These are phyloP conservation scores for Latheticus oryzae DNA, from an alignment of 2,888 invertebrate species.

Conservation along the genomic window DNA sequence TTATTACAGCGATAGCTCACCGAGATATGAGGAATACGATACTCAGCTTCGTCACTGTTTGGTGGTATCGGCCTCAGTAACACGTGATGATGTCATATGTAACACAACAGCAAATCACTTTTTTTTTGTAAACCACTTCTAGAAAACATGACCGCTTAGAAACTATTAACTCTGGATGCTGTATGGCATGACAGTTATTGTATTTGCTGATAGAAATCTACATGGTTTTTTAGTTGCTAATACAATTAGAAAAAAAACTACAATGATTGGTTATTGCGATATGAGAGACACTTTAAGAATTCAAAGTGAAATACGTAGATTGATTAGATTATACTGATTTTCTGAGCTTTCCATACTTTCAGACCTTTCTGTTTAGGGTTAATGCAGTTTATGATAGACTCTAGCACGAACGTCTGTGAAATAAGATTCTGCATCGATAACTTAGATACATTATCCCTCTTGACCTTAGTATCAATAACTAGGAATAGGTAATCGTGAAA, in stretches of 20 bases:
- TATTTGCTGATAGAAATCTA: conserved; percentile 1
- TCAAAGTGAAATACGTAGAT: too few relatives aligned
- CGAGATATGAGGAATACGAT: conserved; percentile 36
- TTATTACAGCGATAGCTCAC: conserved; percentile 51
- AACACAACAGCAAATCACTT: conserved; percentile 15
- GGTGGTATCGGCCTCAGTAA: conserved; percentile 22
- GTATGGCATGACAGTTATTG: conserved; percentile 7
- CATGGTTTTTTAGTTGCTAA: background rate
- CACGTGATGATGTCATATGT: conserved; percentile 32
- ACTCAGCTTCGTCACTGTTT: conserved; percentile 37
- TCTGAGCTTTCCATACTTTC: too few relatives aligned
- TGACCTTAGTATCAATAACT: conserved; percentile 31
- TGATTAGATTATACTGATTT: too few relatives aligned
- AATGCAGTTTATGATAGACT: conserved; percentile 12
- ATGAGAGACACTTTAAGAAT: too few relatives aligned
- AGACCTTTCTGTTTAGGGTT: conserved; percentile 11
- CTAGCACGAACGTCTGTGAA: conserved; percentile 7
- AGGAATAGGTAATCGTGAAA: conserved; percentile 29
- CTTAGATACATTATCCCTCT: conserved; percentile 25
- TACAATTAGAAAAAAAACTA: background rate
- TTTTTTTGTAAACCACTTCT: conserved; percentile 20
- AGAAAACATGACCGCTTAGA: conserved; percentile 10
- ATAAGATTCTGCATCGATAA: conserved; percentile 22
- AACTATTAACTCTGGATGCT: background rate
- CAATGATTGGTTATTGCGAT: too few relatives aligned